Evolutionary conservation across 2,888 invertebrate species (phyloP), one percentile per base, ranked within the genome.

Genomic region (Seira musarum): DNA sequence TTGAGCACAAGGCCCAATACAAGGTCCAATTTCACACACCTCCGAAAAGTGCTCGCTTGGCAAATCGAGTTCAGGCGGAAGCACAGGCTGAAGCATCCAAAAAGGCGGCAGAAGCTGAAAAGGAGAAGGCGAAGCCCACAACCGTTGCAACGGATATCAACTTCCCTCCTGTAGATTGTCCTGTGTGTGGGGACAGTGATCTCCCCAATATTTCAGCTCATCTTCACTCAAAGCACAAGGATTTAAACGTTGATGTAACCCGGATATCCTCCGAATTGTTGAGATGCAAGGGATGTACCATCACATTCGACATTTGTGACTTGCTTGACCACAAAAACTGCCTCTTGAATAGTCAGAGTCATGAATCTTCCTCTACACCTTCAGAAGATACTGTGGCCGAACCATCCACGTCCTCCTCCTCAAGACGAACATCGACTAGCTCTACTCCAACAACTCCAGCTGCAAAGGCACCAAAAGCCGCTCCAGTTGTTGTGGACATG

Each of bases 221-320:
- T 73, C 70, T 87, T n/a, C 49, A 71, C 15, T 72, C 73, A n/a
- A 74, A 80, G 17, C 87, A 87, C 66, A 72, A 79, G 19, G 87
- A 85, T 40, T 66, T 85, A 60, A 81, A 85, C 21, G 72, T 85
- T 1, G 72, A 76, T 8, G 84, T 85, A 57, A 76, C 75, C 13
- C 17, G 86, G 21, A 71, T 84, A 25, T 83, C 84, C 0, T 63
- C 75, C 15, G 81, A 84, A 17, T 69, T 82, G 10, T 66, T 85
- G n/a, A 77, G 83, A 0, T 87, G 87, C 73, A 76, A 83, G 15
- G 82, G 81, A 15, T 87, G 87, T 72, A 73, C 74, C 0, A 84
- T 85, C 17, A 84, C 85, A 0, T 87, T 87, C 79, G 81, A 80
- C 5, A 82, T 85, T 40, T 77, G 81, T 61, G 87, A 87, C 63